Base-by-base conservation (phyloP, 2,113 vertebrate genomes). In the Microcebus murinus region DNA sequence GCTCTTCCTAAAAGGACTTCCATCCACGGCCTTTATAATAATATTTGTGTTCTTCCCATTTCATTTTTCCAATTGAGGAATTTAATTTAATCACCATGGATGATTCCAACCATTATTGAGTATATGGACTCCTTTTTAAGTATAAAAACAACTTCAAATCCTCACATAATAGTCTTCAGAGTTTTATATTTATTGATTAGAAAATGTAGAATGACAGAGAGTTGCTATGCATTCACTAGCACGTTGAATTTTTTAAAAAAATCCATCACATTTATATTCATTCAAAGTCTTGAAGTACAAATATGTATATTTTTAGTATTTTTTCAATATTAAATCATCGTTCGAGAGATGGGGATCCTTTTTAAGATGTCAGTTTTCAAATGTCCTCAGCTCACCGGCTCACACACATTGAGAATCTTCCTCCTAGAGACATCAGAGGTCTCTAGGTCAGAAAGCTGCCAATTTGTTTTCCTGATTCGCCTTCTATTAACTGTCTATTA, bases 141-240 rank as follows among this genome's bases (percentile, higher is more conserved):
- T 83, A 87, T 42, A 63, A 67, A 85, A 95, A 20, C 12, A 59
- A 85, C 17, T 61, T 90, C 50, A 87, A 50, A 83, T 87, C 21
- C 18, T 92, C 74, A 80, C 21, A 14, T 57, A 55, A 9, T 68
- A 31, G 13, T 86, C 25, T 89, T 85, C 4, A 0, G 15, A n/a
- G 21, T 79, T 79, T 80, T 80, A 29, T 71, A 50, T 80, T 95
- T 90, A 90, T 87, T 79, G 42, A 87, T 82, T 95, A 87, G 80
- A 65, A 87, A 94, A 92, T 52, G 52, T 4, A 86, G 48, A 73
- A 36, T 15, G 20, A n/a, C 4, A 57, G 52, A 65, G 57, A 88
- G 4, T 23, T 50, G 55, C 12, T 67, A 3, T 36, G 8, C 31
- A 42, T 29, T 79, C 82, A 71, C 50, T 48, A n/a, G 3, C n/a